Percentiles rank a stretch among this genome's conserved stretches.
Conservation (phyloP, 2,113 vertebrate genomes). For the Pteronura brasiliensis region DNA sequence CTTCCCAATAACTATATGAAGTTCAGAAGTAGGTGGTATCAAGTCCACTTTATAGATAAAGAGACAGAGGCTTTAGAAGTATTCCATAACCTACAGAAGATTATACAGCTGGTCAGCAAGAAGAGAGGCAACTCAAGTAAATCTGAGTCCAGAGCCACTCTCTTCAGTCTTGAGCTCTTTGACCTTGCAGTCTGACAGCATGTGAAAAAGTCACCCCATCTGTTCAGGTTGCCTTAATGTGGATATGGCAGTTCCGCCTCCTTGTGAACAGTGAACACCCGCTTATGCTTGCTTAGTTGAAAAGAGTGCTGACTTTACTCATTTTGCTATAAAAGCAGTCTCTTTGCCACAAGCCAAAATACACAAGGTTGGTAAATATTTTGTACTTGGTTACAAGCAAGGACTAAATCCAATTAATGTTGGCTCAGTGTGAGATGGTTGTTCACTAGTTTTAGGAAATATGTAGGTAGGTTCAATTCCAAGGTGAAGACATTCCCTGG, state of each 20-base stretch:
- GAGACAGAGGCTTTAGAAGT: neutral
- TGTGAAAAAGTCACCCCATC: neutral
- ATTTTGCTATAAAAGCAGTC: slow-evolving; percentile 51
- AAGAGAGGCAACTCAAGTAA: neutral
- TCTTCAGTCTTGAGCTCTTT: neutral
- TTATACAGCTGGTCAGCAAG: neutral
- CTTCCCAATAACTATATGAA: neutral
- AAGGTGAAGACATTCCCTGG: slow-evolving; percentile 1
- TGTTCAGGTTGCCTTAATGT: neutral
- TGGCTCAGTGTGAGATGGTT: neutral
- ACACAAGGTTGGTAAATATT: slow-evolving; percentile 65
- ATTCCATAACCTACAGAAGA: neutral
- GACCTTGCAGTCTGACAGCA: neutral
- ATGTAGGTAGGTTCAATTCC: slow-evolving; percentile 19
- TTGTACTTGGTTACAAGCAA: slow-evolving; percentile 62
- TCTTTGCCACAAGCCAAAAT: slow-evolving; percentile 61
- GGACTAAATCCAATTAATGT: slow-evolving; percentile 45
- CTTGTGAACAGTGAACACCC: neutral
- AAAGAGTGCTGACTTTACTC: slow-evolving; percentile 58
- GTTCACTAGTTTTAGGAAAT: slow-evolving; percentile 54
- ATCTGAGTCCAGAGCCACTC: neutral
- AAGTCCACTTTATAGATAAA: neutral
- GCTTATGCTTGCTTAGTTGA: slow-evolving; percentile 45
- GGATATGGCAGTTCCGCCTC: neutral
- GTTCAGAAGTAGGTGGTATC: neutral